A percentile compares a stretch with the other conserved stretches of the same genome.
phyloP scores from a whole-genome alignment of 2,797 vertebrate species.

The Cottoperca gobio region DNA sequence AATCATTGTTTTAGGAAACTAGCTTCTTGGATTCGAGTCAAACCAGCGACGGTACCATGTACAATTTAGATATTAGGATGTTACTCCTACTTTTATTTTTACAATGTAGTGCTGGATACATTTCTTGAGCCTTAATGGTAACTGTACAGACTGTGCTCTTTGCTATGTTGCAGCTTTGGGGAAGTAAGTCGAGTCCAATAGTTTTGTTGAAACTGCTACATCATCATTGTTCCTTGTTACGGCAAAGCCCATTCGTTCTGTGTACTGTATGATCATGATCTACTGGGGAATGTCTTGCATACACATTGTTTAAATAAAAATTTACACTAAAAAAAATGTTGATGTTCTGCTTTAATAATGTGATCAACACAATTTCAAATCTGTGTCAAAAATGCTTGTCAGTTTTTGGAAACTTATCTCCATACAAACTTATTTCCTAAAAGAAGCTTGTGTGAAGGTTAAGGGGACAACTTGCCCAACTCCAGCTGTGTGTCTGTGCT shows the following conservation, averaged over 20 bases:
- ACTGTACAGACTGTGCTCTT: slow-evolving; percentile 4
- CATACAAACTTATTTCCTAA: background rate
- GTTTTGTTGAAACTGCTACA: slow-evolving; percentile 14
- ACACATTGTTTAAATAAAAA: slow-evolving; percentile 50
- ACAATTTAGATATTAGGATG: background rate
- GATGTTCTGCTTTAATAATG: background rate
- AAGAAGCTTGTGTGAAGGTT: background rate
- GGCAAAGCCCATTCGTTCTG: slow-evolving; percentile 20
- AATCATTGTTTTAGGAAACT: background rate
- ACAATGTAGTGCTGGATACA: background rate
- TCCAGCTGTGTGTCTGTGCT: background rate
- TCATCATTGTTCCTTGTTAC: background rate
- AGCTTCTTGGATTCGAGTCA: slow-evolving; percentile 2
- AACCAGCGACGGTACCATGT: background rate
- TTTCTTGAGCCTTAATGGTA: slow-evolving; percentile 12
- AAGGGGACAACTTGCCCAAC: background rate
- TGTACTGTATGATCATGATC: slow-evolving; percentile 30
- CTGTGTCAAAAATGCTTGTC: background rate
- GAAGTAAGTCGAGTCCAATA: background rate
- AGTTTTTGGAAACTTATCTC: background rate
- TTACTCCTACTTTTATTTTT: slow-evolving; percentile 3
- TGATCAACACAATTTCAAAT: background rate
- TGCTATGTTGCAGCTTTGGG: background rate
- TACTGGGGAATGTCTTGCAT: slow-evolving; percentile 33
- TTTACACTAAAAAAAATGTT: background rate